These are phyloP conservation scores for Dasysyrphus albostriatus DNA, from an alignment of 2,888 invertebrate genomes.

Conservation along the genomic window DNA sequence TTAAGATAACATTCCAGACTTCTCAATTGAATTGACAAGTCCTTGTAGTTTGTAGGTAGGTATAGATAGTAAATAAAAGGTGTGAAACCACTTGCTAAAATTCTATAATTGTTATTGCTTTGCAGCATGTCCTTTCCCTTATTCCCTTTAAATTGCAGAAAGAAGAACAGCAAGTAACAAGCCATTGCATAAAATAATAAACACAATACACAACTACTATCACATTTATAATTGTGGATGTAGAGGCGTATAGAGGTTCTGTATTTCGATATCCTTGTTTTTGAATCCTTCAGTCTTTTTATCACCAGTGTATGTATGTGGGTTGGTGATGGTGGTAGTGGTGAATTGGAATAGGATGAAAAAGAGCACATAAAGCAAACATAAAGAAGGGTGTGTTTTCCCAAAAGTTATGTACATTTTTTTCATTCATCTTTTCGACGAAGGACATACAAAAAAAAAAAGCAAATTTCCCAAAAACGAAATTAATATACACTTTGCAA, in stretches of 20 bases:
- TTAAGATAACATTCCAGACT: neutral
- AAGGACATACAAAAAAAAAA: conserved; percentile 33
- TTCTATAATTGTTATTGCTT: conserved; percentile 3
- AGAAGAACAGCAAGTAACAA: neutral
- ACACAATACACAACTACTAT: conserved; percentile 27
- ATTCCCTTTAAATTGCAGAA: neutral
- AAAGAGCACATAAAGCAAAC: conserved; percentile 63
- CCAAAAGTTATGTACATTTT: conserved; percentile 63
- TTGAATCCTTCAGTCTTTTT: conserved; percentile 50
- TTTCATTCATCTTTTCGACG: conserved; percentile 31
- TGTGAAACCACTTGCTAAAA: conserved; percentile 15
- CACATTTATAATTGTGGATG: neutral
- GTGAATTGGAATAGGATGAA: conserved; percentile 19
- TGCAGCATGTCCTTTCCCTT: conserved; percentile 5
- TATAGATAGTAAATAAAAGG: neutral
- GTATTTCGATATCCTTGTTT: conserved; percentile 50
- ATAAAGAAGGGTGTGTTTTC: conserved; percentile 75
- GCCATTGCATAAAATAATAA: conserved; percentile 21
- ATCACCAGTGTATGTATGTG: conserved; percentile 36
- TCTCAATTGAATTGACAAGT: neutral
- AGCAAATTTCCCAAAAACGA: neutral
- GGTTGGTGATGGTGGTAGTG: conserved; percentile 10
- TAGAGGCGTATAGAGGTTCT: neutral
- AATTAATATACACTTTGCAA: conserved; percentile 16
- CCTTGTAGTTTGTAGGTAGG: neutral